phyloP scores from a whole-genome alignment of 2,888 invertebrate genomes.

The Eristalis tenax region DNA sequence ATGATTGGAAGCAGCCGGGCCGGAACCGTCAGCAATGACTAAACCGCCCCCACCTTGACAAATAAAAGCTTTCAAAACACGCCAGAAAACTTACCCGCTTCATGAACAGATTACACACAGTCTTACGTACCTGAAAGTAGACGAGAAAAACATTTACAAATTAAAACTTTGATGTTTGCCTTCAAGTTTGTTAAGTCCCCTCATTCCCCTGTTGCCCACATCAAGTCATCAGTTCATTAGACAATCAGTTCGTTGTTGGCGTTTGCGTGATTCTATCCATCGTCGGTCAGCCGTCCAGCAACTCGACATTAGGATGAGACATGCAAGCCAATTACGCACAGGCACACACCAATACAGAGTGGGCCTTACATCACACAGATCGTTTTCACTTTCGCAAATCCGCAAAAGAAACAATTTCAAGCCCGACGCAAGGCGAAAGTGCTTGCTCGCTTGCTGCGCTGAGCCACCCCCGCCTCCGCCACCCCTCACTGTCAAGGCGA shows the following conservation, averaged over 20 bases:
- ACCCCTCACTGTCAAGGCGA: background rate
- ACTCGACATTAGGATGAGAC: constrained; percentile 56
- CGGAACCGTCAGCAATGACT: too few species aligned
- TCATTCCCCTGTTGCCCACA: background rate
- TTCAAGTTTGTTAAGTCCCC: background rate
- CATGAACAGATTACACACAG: background rate
- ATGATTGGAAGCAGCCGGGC: too few species aligned
- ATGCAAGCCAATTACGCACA: constrained; percentile 64
- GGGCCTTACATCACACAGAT: constrained; percentile 53
- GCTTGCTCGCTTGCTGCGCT: background rate
- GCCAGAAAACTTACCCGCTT: background rate
- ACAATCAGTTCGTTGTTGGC: constrained; percentile 51
- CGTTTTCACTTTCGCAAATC: constrained; percentile 64
- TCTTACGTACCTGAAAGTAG: constrained; percentile 39
- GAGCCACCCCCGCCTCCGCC: background rate
- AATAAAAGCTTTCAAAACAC: too few species aligned
- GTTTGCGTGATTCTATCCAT: constrained; percentile 64
- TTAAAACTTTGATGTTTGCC: background rate
- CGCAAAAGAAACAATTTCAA: constrained; percentile 6
- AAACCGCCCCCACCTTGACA: too few species aligned
- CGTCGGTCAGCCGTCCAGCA: constrained; percentile 40
- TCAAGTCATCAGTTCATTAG: constrained; percentile 37
- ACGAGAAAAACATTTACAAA: constrained; percentile 11
- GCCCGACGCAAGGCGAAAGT: background rate
- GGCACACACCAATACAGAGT: background rate